Percentiles rank a stretch among this genome's conserved stretches.
Conservation (phyloP, 2,888 invertebrate genomes). For the Phlogophora meticulosa region DNA sequence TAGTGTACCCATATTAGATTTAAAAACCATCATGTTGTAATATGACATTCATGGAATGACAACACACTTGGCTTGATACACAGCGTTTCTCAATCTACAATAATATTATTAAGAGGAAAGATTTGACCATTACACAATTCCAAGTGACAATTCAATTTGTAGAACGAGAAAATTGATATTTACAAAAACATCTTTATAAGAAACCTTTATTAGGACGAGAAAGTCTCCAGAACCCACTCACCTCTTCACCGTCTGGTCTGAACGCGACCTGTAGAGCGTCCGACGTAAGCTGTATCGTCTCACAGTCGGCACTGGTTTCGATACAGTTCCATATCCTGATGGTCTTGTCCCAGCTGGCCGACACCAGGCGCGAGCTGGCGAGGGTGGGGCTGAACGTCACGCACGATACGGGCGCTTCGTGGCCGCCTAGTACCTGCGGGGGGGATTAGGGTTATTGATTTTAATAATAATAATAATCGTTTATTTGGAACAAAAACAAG, state of each 20-base stretch:
- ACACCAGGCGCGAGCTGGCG: constrained; percentile 94
- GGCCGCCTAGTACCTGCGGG: constrained; percentile 95
- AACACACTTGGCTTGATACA: no score
- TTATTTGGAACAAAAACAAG: no score
- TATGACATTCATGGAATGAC: no score
- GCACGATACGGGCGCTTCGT: constrained; percentile 97
- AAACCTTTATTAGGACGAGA: no score
- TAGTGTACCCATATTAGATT: no score
- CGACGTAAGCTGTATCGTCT: constrained; percentile 94
- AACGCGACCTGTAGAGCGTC: constrained; percentile 97
- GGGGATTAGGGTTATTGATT: not conserved
- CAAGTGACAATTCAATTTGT: no score
- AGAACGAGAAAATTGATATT: no score
- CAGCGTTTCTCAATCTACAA: no score
- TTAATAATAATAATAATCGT: not conserved
- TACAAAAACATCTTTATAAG: no score
- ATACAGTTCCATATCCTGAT: constrained; percentile 97
- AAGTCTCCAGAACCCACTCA: constrained; percentile 60
- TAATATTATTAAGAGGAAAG: no score
- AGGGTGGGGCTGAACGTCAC: constrained; percentile 95
- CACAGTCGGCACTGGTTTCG: constrained; percentile 95
- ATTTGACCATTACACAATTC: no score
- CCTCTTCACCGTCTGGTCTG: constrained; percentile 97
- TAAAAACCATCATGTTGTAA: no score
- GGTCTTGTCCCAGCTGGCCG: constrained; percentile 98